Percentiles rank a stretch among this genome's conserved stretches.
These are phyloP conservation scores for Orchesellides sinensis DNA, from an alignment of 2,888 invertebrate species.

Conservation along the genomic window DNA sequence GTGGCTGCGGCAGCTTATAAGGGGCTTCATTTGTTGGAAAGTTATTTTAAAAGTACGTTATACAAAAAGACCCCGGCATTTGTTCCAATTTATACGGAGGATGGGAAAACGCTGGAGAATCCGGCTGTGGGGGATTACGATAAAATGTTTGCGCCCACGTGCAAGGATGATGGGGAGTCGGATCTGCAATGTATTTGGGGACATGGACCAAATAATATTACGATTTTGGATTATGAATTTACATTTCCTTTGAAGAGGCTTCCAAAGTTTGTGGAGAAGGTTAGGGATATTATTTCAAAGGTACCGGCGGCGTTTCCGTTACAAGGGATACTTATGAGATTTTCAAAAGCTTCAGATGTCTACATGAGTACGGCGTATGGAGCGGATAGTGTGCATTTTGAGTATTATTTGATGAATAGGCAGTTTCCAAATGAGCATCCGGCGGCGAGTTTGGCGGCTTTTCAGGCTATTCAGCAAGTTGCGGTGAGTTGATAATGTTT, in stretches of 20 bases:
- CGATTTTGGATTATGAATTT: conserved; percentile 29
- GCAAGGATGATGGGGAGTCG: background rate
- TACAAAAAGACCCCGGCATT: conserved; percentile 24
- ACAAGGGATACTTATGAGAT: too few relatives aligned
- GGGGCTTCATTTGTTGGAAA: background rate
- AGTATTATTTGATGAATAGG: too few relatives aligned
- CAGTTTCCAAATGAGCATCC: too few relatives aligned
- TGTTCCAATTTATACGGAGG: conserved; percentile 35
- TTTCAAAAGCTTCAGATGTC: too few relatives aligned
- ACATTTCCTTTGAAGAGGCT: conserved; percentile 34
- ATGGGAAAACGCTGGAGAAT: conserved; percentile 20
- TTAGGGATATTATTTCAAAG: conserved; percentile 11
- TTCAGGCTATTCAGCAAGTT: too few relatives aligned
- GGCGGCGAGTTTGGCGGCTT: too few relatives aligned
- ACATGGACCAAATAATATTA: conserved; percentile 19
- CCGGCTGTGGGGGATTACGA: conserved; percentile 49
- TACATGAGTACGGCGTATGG: too few relatives aligned
- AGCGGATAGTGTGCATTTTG: too few relatives aligned
- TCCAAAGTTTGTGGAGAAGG: conserved; percentile 1
- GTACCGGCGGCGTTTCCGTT: conserved; percentile 19
- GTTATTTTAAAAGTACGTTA: conserved; percentile 22
- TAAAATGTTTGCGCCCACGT: conserved; percentile 16
- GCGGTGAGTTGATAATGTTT: too few relatives aligned
- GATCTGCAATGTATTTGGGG: conserved; percentile 37
- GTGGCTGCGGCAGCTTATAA: background rate